These are phyloP conservation scores for Uromys caudimaculatus DNA, from an alignment of 2,797 vertebrate species.

Conservation along the genomic window DNA sequence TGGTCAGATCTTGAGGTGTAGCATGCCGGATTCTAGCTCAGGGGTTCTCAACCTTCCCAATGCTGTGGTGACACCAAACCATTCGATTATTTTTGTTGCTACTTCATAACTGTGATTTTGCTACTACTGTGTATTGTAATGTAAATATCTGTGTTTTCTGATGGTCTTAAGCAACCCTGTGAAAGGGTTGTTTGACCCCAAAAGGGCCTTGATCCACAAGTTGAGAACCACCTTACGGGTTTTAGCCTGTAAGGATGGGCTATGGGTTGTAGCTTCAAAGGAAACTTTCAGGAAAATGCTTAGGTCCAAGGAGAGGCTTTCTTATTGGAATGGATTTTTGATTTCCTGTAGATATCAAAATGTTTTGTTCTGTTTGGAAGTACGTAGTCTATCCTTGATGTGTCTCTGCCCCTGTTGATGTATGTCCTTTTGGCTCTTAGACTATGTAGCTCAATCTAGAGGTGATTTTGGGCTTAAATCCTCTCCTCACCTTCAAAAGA, in stretches of 20 bases:
- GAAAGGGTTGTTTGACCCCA: neutral
- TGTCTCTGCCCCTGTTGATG: neutral
- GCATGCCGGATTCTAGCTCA: neutral
- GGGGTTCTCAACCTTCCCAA: neutral
- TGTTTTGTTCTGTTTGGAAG: constrained; percentile 25
- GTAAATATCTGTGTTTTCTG: neutral
- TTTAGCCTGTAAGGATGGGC: neutral
- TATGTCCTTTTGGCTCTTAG: neutral
- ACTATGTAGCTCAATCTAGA: neutral
- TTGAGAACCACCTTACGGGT: too few species aligned
- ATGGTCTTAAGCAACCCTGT: neutral
- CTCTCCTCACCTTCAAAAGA: neutral
- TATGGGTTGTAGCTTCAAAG: neutral
- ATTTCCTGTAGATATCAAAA: neutral
- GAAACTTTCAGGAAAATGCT: neutral
- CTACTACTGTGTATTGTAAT: neutral
- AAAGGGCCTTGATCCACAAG: neutral
- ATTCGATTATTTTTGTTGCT: neutral
- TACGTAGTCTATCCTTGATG: neutral
- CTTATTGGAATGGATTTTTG: neutral
- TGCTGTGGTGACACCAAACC: neutral
- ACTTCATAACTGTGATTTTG: neutral
- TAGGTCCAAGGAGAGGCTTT: neutral
- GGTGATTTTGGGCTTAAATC: neutral
- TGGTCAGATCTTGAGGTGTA: neutral